Percentiles rank a stretch among this genome's conserved stretches.
phyloP scores from a whole-genome alignment of 1,140 invertebrate genomes.

The Trichonephila clavata region DNA sequence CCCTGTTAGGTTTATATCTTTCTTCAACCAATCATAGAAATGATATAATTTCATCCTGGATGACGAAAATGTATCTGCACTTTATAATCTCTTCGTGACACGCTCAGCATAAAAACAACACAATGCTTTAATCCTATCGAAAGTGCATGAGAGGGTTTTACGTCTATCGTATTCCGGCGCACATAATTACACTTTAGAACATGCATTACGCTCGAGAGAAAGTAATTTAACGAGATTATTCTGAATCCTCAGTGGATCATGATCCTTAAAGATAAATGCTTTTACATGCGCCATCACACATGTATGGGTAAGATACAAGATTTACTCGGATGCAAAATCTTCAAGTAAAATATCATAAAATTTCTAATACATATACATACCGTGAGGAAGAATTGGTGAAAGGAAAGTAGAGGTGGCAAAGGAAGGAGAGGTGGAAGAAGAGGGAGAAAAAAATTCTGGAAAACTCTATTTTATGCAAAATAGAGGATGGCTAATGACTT shows the following conservation, averaged over 20 bases:
- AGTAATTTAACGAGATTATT: constrained; percentile 59
- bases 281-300: constrained; percentile 54
- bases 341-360: constrained; percentile 45
- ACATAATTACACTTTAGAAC: constrained; percentile 63
- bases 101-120: constrained; percentile 35
- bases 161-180: constrained; percentile 24
- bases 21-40: constrained; percentile 12
- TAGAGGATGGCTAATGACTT: constrained; percentile 55
- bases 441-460: neutral
- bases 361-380: neutral
- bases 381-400: neutral
- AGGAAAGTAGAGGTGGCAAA: neutral
- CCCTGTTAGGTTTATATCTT: neutral
- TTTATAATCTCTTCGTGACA: constrained; percentile 51
- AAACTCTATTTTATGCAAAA: constrained; percentile 61
- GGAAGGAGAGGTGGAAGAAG: neutral
- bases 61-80: neutral
- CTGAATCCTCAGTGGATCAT: constrained; percentile 57
- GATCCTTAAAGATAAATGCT: constrained; percentile 62
- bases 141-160: constrained; percentile 31
- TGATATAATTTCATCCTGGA: constrained; percentile 7
- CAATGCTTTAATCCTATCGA: constrained; percentile 54
- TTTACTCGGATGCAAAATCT: constrained; percentile 31
- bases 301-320: neutral
- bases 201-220: constrained; percentile 51